Percentiles rank a stretch among this genome's conserved stretches.
These are phyloP conservation scores for Celastrina argiolus DNA, from an alignment of 2,888 invertebrate genomes.

Conservation along the genomic window DNA sequence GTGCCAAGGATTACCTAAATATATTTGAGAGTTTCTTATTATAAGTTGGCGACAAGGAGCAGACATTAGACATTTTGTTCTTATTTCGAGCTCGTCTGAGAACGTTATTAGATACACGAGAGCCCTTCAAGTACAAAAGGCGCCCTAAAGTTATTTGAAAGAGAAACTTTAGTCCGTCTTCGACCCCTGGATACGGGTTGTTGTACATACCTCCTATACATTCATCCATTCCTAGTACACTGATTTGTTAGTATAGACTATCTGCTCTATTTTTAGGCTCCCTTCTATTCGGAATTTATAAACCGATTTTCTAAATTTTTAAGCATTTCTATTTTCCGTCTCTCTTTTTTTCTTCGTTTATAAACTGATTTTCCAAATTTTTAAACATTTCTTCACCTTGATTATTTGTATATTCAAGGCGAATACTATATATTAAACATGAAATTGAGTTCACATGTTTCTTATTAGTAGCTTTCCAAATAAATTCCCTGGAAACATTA, in stretches of 20 bases:
- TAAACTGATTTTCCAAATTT: no score
- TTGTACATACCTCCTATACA: background rate
- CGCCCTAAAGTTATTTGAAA: constrained; percentile 24
- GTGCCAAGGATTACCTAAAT: background rate
- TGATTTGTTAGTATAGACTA: background rate
- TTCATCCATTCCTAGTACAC: background rate
- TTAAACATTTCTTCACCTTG: no score
- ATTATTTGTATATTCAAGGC: no score
- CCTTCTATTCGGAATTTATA: no score
- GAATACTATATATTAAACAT: no score
- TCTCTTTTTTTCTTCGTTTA: no score
- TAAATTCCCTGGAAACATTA: no score
- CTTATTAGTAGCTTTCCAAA: no score
- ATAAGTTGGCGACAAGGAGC: background rate
- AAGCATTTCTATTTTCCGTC: no score
- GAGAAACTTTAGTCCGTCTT: constrained; percentile 23
- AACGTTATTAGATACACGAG: constrained; percentile 20
- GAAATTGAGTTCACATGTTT: no score
- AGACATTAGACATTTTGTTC: background rate
- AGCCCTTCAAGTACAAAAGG: constrained; percentile 22
- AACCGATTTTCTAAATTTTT: no score
- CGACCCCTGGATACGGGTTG: constrained; percentile 19
- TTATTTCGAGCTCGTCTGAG: background rate
- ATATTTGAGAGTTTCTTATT: background rate
- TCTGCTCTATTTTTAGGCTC: background rate